Base-by-base conservation (phyloP, 2,797 vertebrate species). In the Miichthys miiuy region DNA sequence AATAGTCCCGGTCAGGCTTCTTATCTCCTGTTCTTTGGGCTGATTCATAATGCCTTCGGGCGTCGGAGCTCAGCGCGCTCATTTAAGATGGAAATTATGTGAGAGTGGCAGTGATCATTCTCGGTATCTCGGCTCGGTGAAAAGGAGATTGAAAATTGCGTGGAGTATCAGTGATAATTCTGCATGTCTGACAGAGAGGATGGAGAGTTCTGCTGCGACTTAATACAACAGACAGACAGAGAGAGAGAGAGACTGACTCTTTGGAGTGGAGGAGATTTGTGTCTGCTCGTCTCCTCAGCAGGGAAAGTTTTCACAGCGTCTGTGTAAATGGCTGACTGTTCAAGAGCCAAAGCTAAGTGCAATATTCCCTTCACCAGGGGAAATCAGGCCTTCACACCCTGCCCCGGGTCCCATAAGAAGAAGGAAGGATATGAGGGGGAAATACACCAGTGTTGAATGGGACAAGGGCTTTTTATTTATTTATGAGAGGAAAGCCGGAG, bases 1-100 rank as follows among this genome's bases (percentile, higher is more conserved):
- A 89, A 93, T 92, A 23, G 88, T 80, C 60, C 81, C 0, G 65
- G 88, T 90, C 89, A 87, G 88, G 75, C 83, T 83, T 87, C 90
- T 87, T 82, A 85, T 90, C 88, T 87, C 55, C 62, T 21, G 73
- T 60, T 84, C 73, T 61, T 74, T 18, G 34, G 30, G 71, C 84
- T 87, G 85, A 84, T 84, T 86, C 80, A 66, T 88, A 72, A 91
- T 69, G 81, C 85, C 85, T 82, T 68, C 63, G 41, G 83, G 83
- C 80, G 23, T 60, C 56, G 69, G 81, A 84, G 82, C 86, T 80
- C 72, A 17, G 79, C 14, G 1, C 11, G 27, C 83, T 91, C 69
- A 62, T 87, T 88, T 88, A 85, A 70, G 72, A 80, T n/a, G 82
- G 73, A 80, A 89, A 86, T 93, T 88, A 86, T 50, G 25, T n/a